Evolutionary conservation across 35 echinoderm and acorn worm species (phyloP), one percentile per base, ranked within the genome.

Genomic region (Ophioderma brevispina): DNA sequence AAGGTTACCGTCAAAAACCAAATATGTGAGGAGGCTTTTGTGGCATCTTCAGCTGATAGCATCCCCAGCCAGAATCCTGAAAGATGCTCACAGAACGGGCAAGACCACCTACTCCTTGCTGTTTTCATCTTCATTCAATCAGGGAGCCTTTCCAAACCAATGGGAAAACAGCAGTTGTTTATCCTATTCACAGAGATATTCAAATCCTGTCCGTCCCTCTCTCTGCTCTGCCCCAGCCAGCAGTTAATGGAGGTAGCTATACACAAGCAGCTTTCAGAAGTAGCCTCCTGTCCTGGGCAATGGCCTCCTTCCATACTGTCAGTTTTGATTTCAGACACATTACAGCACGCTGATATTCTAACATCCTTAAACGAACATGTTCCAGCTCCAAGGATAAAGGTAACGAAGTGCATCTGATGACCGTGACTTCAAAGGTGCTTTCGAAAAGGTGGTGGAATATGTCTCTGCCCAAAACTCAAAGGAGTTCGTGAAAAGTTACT

Each of bases 401-500:
- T 21, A 8, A 52, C 8, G 46, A 52, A 25, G 59, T 70, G 59
- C 31, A 13, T 18, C 28, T 80, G 13, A 80, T 36, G 4, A 1
- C 38, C 31, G 4, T 80, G 80, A 86, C 80, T 84, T 85, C 81
- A 89, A 94, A 85, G 87, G 92, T 56, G 87, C 87, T 0, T 94
- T 94, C 64, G 92, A 94, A 70, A 90, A 94, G 42, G 92, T 94
- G 40, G 90, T 80, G 87, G 81, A 94, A 32, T 88, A 88, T 77
- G 91, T 32, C 86, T 88, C 3, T 75, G 37, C 31, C 5, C 81
- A 0, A 82, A 88, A 77, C 78, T 92, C 5, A 70, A 70, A 30
- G 59, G 59, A 25, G 59, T 70, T 13, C 4, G 6, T 25, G 59
- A 25, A 6, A 3, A 70, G 59, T 30, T 70, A 4, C 59, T 70